Conservation (phyloP, 2,888 invertebrate species). For the Plemyria rubiginata region DNA sequence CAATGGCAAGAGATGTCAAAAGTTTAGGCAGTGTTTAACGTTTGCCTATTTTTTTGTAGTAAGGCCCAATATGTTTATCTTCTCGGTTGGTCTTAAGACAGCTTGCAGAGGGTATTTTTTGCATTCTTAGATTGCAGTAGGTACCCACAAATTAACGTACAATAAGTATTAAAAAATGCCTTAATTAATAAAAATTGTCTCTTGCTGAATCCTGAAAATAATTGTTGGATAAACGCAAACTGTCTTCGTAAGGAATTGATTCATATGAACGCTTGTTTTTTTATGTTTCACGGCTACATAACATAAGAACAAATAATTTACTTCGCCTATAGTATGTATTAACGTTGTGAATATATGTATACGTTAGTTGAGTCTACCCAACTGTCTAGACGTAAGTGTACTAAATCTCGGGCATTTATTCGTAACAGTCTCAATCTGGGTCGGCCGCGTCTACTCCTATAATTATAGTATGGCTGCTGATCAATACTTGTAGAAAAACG, state of each 20-base stretch:
- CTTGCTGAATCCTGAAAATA: too few species aligned
- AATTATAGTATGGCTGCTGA: conserved; percentile 29
- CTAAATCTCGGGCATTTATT: conserved; percentile 27
- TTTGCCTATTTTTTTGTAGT: too few species aligned
- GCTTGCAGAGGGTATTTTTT: too few species aligned
- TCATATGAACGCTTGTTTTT: not conserved
- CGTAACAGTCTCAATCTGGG: conserved; percentile 33
- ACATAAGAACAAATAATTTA: not conserved
- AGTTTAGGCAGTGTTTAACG: too few species aligned
- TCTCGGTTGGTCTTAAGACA: too few species aligned
- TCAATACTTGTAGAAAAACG: conserved; percentile 27
- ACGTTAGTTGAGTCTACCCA: conserved; percentile 19
- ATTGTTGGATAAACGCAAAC: too few species aligned
- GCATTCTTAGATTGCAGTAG: too few species aligned
- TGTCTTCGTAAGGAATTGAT: not conserved
- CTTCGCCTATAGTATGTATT: not conserved
- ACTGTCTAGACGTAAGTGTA: conserved; percentile 29
- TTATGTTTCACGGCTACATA: not conserved
- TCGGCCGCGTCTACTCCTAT: conserved; percentile 31
- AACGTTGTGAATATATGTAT: conserved; percentile 6
- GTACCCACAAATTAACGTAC: too few species aligned
- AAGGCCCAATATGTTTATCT: too few species aligned
- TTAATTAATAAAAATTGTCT: too few species aligned
- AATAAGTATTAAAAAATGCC: too few species aligned
- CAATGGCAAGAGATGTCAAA: too few species aligned